Evolutionary conservation across 1,140 invertebrate species (phyloP).

Genomic region (Capitella teleta): DNA sequence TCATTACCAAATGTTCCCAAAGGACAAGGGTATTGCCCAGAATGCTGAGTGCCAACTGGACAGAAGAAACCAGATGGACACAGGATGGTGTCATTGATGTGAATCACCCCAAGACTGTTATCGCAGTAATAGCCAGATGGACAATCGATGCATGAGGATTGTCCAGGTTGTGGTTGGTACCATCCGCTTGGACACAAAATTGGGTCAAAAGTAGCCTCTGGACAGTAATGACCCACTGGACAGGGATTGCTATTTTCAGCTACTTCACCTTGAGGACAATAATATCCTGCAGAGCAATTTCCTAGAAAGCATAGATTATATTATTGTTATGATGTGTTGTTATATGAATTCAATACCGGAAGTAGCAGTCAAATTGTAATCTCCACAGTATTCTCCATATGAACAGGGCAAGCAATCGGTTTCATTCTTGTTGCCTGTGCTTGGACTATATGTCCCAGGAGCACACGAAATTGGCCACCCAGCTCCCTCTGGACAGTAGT

Average conservation of each 20-base stretch:
- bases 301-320: constrained; percentile 15
- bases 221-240: constrained; percentile 30
- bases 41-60: constrained; percentile 22
- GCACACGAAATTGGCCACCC: constrained; percentile 22
- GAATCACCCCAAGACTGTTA: constrained; percentile 29
- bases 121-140: constrained; percentile 31
- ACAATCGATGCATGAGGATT: constrained; percentile 24
- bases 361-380: constrained; percentile 29
- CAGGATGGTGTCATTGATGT: constrained; percentile 26
- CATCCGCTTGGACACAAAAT: constrained; percentile 33
- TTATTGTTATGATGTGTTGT: too few relatives aligned
- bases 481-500: constrained; percentile 26
- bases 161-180: constrained; percentile 26
- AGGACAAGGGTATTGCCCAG: constrained; percentile 32
- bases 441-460: constrained; percentile 27
- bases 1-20: constrained; percentile 34
- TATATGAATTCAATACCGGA: constrained; percentile 16
- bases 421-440: constrained; percentile 18
- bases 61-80: constrained; percentile 35
- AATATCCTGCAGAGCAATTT: constrained; percentile 30
- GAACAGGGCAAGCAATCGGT: constrained; percentile 26
- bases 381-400: constrained; percentile 28
- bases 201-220: constrained; percentile 19
- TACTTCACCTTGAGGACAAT: constrained; percentile 27
- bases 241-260: constrained; percentile 19